phyloP scores from a whole-genome alignment of 2,797 vertebrate genomes.

The Fratercula arctica region DNA sequence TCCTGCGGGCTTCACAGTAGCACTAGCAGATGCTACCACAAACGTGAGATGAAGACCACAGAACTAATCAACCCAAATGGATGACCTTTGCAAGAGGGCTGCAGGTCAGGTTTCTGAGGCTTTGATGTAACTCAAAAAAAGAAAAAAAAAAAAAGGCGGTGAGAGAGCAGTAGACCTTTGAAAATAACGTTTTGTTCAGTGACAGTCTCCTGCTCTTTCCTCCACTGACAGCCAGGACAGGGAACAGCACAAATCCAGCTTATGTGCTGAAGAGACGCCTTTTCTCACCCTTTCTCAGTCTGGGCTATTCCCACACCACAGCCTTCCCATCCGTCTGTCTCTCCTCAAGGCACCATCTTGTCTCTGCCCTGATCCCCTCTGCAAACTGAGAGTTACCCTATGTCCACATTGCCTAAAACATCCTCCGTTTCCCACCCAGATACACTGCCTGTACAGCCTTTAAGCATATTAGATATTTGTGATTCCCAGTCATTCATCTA shows the following conservation, averaged over 20 bases:
- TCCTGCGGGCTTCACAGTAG: not conserved
- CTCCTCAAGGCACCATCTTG: not conserved
- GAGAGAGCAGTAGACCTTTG: not conserved
- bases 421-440: not conserved
- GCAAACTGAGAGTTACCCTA: not conserved
- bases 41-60: not conserved
- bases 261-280: not conserved
- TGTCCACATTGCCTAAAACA: not conserved
- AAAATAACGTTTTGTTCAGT: not conserved
- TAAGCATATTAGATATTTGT: not conserved
- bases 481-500: not conserved
- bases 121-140: not conserved
- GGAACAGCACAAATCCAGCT: not conserved
- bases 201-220: not conserved
- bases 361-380: not conserved
- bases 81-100: not conserved
- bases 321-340: not conserved
- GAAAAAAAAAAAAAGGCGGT: not conserved
- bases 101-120: not conserved
- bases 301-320: not conserved
- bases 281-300: not conserved
- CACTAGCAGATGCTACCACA: not conserved
- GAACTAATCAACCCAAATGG: not conserved
- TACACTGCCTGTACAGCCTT: not conserved
- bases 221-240: not conserved